Evolutionary conservation across 2,888 invertebrate species (phyloP), one percentile per base, ranked within the genome.

Genomic region (Papilio protenor): DNA sequence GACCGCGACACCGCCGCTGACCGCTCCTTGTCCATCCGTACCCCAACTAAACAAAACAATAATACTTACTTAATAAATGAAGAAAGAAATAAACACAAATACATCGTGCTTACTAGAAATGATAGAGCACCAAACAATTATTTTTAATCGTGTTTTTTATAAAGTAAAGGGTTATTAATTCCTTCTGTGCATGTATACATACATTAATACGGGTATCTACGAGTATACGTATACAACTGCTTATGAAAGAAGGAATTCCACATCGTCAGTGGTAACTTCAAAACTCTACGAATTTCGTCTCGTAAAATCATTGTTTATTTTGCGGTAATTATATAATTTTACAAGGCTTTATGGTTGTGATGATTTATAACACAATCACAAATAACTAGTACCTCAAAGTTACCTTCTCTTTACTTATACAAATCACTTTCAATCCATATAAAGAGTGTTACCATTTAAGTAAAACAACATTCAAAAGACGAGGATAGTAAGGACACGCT

Each of bases 21-120:
- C 89, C 90, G 80, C 83, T 90, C 69, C 91, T 90, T 4, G 92
- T 85, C 94, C 94, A 94, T 5, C 93, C 93, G 80, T 93, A 94
- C 18, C 92, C 94, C 57, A 94, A 86, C 94, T 94, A 27, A 80
- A 79, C 77, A 80, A 77, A 82, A 79, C 11, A 45, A 77, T 76
- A 69, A 64, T n/a, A n/a, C n/a, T n/a, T n/a, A n/a, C n/a, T 55
- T 18, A 5, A 55, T 16, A n/a, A 27, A 27, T 8, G 14, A 23
- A 49, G 40, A 70, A 70, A 8, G 40, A 40, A 23, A 12, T 12
- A 23, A 47, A 40, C 40, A 8, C 40, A 40, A 40, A 40, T 40
- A 40, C 40, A 40, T 40, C 40, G 40, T 40, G 40, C 8, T 6
- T 70, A 70, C 49, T 11, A 16, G 49, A 47, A 47, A 49, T 18